These are phyloP conservation scores for Neodon shergylaensis DNA, from an alignment of 2,113 vertebrate genomes.

Conservation along the genomic window DNA sequence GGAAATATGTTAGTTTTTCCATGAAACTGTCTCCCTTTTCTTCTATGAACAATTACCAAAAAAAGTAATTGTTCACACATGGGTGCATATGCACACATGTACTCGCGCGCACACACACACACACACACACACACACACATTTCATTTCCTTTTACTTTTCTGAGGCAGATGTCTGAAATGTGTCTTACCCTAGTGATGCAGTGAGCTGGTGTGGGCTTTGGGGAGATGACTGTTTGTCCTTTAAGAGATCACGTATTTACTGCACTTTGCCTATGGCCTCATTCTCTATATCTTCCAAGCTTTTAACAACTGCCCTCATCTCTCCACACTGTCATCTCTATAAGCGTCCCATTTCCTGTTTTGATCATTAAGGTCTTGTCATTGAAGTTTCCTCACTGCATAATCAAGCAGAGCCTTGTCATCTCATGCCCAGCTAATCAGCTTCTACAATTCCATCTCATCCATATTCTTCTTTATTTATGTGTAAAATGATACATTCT, in stretches of 20 bases:
- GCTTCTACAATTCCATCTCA: neutral
- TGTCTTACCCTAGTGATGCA: neutral
- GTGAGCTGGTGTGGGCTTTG: neutral
- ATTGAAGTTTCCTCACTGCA: neutral
- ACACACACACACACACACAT: neutral
- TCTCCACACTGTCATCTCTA: neutral
- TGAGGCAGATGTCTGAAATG: neutral
- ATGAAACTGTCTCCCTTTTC: neutral
- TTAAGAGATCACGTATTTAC: neutral
- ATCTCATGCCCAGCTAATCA: neutral
- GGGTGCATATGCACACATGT: neutral
- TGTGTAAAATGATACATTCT: neutral
- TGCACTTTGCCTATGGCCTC: neutral
- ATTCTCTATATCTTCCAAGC: neutral
- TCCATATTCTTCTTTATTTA: neutral
- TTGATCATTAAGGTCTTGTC: neutral
- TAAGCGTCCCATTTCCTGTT: neutral
- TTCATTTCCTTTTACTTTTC: neutral
- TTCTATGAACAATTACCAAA: neutral
- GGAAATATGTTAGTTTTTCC: neutral
- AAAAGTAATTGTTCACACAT: neutral
- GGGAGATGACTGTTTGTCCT: neutral
- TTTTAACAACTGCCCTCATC: neutral
- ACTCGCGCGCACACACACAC: neutral
- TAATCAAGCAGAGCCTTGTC: neutral